Evolutionary conservation across 2,113 vertebrate genomes (phyloP), one percentile per base, ranked within the genome.

Genomic region (Proterorhinus semilunaris): DNA sequence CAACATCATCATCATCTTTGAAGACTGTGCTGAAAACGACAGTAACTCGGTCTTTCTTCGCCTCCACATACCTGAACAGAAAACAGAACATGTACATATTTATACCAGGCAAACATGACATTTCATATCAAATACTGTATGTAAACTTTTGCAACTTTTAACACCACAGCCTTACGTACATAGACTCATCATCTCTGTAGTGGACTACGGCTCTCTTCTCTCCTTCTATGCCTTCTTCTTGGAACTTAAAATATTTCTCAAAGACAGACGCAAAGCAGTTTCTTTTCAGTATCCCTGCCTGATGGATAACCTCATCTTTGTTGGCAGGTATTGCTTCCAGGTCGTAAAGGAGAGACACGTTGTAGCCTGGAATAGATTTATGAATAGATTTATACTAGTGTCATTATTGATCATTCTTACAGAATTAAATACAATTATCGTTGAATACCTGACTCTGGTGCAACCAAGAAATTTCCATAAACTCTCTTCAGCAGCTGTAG

Each of bases 11-110:
- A 0, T 99, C 98, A 8, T 99, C 98, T 89, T 99, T 99, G 90
- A 99, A 99, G 78, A 99, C 98, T 0, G 98, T 99, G 94, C 98
- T 99, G 94, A 99, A 99, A 71, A 99, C 98, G 71, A 99, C 98
- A 0, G 98, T 99, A 83, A 99, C 98, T 53, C 97, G 88, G 91
- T 99, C 98, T 86, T 99, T 98, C 90, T 99, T 99, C 0, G 96
- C 94, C 79, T 99, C 98, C 42, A 99, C 88, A 11, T 99, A 99
- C 96, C 97, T 99, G 86, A 65, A 13, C 11, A 21, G 51, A 62
- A 8, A 13, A 13, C 16, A 55, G 7, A 27, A 16, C 7, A n/a
- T 15, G 49, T 27, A 10, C 1, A 27, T 5, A 12, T 4, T 3
- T 10, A 65, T 36, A 36, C 27, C 27, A 3, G 27, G 27, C 44